Conservation (phyloP, 1,140 invertebrate species). For the Nixonia krombeini region DNA sequence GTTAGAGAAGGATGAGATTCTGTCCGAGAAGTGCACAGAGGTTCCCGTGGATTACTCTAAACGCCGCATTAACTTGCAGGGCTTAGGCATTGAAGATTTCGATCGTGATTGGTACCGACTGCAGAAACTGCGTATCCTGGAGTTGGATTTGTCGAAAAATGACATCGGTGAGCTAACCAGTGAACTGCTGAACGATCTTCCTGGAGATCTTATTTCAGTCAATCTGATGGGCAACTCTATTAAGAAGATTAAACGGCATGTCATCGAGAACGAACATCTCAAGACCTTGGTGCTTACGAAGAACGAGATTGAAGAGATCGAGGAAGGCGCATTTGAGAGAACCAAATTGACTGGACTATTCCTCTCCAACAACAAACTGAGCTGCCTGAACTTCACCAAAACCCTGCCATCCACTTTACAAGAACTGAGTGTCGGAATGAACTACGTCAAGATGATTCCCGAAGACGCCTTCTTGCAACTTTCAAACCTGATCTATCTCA, state of each 20-base stretch:
- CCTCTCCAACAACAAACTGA: conserved; percentile 35
- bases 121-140: conserved; percentile 11
- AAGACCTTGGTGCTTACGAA: conserved; percentile 28
- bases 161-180: conserved; percentile 49
- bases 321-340: conserved; percentile 37
- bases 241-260: conserved; percentile 12
- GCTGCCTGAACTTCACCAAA: conserved; percentile 30
- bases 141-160: conserved; percentile 44
- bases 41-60: conserved; percentile 19
- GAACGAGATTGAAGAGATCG: conserved; percentile 47
- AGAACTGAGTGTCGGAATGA: conserved; percentile 25
- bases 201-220: conserved; percentile 33
- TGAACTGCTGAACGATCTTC: conserved; percentile 51
- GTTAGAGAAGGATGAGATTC: conserved; percentile 14
- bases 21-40: conserved; percentile 19
- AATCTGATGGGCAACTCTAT: conserved; percentile 35
- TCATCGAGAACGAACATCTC: conserved; percentile 48
- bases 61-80: conserved; percentile 24
- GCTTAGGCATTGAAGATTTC: conserved; percentile 40
- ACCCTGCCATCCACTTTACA: conserved; percentile 40
- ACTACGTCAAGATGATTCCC: conserved; percentile 36
- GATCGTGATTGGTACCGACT: conserved; percentile 53
- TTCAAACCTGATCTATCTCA: conserved; percentile 27
- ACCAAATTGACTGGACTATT: conserved; percentile 34
- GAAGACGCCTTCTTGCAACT: conserved; percentile 25